A percentile compares a stretch with the other conserved stretches of the same genome.
phyloP scores from a whole-genome alignment of 2,797 vertebrate genomes.

The Halcyon badia region DNA sequence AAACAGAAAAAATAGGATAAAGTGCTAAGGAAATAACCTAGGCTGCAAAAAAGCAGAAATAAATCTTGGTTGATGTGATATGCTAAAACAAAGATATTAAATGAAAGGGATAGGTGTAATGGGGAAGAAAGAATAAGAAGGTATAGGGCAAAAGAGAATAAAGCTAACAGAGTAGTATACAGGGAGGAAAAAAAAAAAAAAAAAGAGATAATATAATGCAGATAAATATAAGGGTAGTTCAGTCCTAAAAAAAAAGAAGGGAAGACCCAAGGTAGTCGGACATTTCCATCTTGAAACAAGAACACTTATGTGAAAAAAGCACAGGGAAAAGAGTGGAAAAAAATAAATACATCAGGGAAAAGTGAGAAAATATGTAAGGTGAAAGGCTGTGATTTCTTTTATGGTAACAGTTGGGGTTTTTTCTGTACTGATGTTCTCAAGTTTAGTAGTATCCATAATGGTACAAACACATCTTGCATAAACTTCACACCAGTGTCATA shows the following conservation, averaged over 20 bases:
- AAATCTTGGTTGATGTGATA: not conserved
- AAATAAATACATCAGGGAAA: not conserved
- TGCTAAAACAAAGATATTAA: slow-evolving; percentile 11
- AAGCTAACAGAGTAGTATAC: not conserved
- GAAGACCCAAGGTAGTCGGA: not conserved
- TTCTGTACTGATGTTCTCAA: not conserved
- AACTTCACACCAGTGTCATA: not conserved
- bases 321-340: not conserved
- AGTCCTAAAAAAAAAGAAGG: not conserved
- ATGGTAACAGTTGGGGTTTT: not conserved
- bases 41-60: slow-evolving; percentile 7
- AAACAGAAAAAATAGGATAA: not conserved
- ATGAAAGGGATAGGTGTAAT: not conserved
- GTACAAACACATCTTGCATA: not conserved
- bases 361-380: not conserved
- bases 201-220: not conserved
- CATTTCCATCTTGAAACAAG: not conserved
- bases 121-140: not conserved
- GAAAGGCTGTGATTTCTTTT: not conserved
- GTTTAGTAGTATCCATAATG: not conserved
- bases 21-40: not conserved
- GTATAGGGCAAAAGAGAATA: not conserved
- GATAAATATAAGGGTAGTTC: not conserved
- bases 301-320: not conserved
- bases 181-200: not conserved